Evolutionary conservation across 2,797 vertebrate species (phyloP).

Genomic region (Lerista edwardsae): DNA sequence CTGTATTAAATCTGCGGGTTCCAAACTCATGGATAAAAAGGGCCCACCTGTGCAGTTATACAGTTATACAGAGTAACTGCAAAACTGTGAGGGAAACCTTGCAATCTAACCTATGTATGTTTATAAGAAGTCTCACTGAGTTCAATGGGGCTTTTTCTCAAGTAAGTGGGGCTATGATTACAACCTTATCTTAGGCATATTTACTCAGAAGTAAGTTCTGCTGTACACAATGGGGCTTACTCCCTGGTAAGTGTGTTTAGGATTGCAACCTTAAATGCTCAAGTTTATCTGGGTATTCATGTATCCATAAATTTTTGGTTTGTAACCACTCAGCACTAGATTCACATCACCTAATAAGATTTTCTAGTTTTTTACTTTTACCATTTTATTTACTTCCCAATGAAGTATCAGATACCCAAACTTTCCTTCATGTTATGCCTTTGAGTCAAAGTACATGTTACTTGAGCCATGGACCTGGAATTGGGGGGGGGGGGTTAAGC

Average conservation of each 20-base stretch:
- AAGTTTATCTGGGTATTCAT: slow-evolving; percentile 43
- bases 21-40: no score
- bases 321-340: slow-evolving; percentile 5
- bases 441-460: background rate
- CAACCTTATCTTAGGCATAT: slow-evolving; percentile 2
- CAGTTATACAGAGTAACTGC: slow-evolving; percentile 6
- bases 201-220: no score
- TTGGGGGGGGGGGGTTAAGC: no score
- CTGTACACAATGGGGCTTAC: background rate
- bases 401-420: slow-evolving; percentile 29
- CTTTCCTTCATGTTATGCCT: background rate
- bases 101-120: background rate
- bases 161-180: background rate
- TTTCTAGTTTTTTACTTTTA: slow-evolving; percentile 24
- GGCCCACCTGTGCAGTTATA: no score
- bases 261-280: no score
- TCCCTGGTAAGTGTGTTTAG: no score
- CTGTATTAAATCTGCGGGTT: no score
- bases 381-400: slow-evolving; percentile 16
- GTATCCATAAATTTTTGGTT: no score
- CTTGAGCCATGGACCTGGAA: background rate
- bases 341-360: slow-evolving; percentile 4
- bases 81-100: slow-evolving; percentile 28
- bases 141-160: background rate
- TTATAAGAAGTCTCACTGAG: background rate